A percentile compares a stretch with the other conserved stretches of the same genome.
Conservation (phyloP, 1,140 invertebrate species). For the Oreohelix idahoensis region DNA sequence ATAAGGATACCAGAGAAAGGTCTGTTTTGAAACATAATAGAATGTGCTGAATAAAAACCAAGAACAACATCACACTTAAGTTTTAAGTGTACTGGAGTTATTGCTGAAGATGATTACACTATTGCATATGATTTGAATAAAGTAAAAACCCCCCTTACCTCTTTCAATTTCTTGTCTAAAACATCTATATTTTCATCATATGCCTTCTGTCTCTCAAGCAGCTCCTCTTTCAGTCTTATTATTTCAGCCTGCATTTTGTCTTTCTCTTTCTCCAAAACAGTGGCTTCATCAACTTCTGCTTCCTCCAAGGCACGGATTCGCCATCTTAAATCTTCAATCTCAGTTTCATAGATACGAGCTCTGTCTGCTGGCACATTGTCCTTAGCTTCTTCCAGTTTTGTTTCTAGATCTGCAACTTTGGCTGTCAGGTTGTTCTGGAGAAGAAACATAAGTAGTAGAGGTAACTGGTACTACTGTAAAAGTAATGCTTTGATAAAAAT, state of each 20-base stretch:
- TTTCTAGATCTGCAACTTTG: conserved; percentile 13
- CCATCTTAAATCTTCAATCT: conserved; percentile 7
- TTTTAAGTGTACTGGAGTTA: too few species aligned
- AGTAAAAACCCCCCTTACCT: conserved; percentile 31
- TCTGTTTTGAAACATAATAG: too few species aligned
- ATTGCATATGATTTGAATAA: too few species aligned
- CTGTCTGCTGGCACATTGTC: conserved; percentile 22
- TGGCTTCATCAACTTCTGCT: conserved; percentile 34
- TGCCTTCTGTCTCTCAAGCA: conserved; percentile 63
- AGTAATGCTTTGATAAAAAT: too few species aligned
- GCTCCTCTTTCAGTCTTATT: conserved; percentile 62
- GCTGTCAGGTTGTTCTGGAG: conserved; percentile 10
- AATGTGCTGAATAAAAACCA: too few species aligned
- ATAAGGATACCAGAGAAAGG: too few species aligned
- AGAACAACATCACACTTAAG: too few species aligned
- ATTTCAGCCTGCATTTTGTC: conserved; percentile 45
- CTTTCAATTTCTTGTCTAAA: conserved; percentile 55
- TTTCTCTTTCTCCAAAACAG: conserved; percentile 41
- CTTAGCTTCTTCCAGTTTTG: conserved; percentile 8
- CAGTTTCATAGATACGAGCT: conserved; percentile 23
- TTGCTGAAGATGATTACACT: too few species aligned
- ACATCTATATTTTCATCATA: conserved; percentile 66
- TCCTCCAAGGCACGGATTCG: conserved; percentile 25
- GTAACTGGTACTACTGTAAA: too few species aligned
- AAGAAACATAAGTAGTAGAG: neutral